These are phyloP conservation scores for Hipparchia sbordonii DNA, from an alignment of 2,888 invertebrate species.

Conservation along the genomic window DNA sequence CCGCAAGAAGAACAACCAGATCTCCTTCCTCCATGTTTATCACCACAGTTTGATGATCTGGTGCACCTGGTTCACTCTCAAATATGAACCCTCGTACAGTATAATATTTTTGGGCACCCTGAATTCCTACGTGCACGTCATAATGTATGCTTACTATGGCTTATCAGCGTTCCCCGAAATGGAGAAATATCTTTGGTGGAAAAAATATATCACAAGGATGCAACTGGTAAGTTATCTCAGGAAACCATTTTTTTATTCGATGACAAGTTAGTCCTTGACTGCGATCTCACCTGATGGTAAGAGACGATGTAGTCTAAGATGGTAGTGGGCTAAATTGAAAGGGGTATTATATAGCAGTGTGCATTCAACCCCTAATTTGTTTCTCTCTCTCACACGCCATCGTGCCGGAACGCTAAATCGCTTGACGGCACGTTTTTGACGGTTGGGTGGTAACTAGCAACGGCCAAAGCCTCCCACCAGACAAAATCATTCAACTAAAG, in stretches of 20 bases:
- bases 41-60: slow-evolving; percentile 90
- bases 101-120: slow-evolving; percentile 86
- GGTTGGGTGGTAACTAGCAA: too few relatives aligned
- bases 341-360: too few relatives aligned
- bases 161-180: slow-evolving; percentile 86
- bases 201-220: slow-evolving; percentile 89
- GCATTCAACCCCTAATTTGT: too few relatives aligned
- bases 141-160: slow-evolving; percentile 91
- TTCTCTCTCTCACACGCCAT: too few relatives aligned
- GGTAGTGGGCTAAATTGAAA: too few relatives aligned
- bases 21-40: slow-evolving; percentile 93
- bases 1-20: slow-evolving; percentile 88
- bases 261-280: too few relatives aligned
- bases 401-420: too few relatives aligned
- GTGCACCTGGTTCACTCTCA: slow-evolving; percentile 88
- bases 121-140: slow-evolving; percentile 88
- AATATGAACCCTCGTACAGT: slow-evolving; percentile 87
- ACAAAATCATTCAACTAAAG: background rate
- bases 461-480: too few relatives aligned
- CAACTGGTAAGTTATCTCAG: slow-evolving; percentile 85
- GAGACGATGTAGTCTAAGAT: too few relatives aligned
- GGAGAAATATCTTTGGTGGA: slow-evolving; percentile 91
- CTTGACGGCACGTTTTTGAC: too few relatives aligned
- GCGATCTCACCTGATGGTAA: too few relatives aligned
- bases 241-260: too few relatives aligned